Percentiles rank a stretch among this genome's conserved stretches.
phyloP scores from a whole-genome alignment of 2,888 invertebrate species.

The Nysson spinosus region DNA sequence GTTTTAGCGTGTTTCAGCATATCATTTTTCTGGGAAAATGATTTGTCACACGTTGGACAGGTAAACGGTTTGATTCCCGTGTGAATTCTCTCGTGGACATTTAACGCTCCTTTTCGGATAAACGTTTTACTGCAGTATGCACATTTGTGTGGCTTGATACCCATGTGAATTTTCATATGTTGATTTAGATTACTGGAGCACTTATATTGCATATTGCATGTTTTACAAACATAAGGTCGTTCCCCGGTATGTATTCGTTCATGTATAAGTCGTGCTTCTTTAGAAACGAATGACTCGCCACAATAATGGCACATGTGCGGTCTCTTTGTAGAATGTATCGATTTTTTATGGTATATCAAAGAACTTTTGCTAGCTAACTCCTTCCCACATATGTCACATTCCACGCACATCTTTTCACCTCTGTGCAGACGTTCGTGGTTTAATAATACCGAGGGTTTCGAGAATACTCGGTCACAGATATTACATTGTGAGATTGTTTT shows the following conservation, averaged over 20 bases:
- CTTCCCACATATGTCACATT: slow-evolving; percentile 68
- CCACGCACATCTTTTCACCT: slow-evolving; percentile 51
- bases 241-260: slow-evolving; percentile 75
- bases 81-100: slow-evolving; percentile 69
- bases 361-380: slow-evolving; percentile 67
- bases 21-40: slow-evolving; percentile 71
- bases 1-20: slow-evolving; percentile 69
- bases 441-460: slow-evolving; percentile 62
- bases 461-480: slow-evolving; percentile 62
- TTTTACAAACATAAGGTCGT: slow-evolving; percentile 68
- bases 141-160: slow-evolving; percentile 64
- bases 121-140: slow-evolving; percentile 66
- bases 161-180: slow-evolving; percentile 68
- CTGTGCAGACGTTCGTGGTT: slow-evolving; percentile 66
- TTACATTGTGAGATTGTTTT: slow-evolving; percentile 64
- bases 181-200: slow-evolving; percentile 72
- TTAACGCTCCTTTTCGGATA: slow-evolving; percentile 66
- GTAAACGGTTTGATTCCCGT: slow-evolving; percentile 68
- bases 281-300: slow-evolving; percentile 74
- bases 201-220: slow-evolving; percentile 70
- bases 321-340: slow-evolving; percentile 75
- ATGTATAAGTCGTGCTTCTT: slow-evolving; percentile 75
- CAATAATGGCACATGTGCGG: slow-evolving; percentile 77
- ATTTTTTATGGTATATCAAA: slow-evolving; percentile 74
- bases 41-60: slow-evolving; percentile 65